These are phyloP conservation scores for Pachydiplax longipennis DNA, from an alignment of 2,888 invertebrate genomes.

Conservation along the genomic window DNA sequence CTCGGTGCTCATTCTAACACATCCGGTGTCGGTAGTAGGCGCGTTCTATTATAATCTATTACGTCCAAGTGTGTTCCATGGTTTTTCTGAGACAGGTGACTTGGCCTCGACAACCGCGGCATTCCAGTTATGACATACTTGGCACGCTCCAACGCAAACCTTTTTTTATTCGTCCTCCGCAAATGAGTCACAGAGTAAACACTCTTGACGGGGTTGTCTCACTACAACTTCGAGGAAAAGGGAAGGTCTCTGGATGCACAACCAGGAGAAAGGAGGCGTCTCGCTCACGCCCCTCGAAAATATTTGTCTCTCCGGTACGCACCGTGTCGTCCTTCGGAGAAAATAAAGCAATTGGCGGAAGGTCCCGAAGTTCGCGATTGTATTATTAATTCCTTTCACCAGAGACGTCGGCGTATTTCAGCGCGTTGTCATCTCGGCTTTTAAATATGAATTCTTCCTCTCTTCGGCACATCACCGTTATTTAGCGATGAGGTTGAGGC, in stretches of 20 bases:
- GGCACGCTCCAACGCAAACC: slow-evolving; percentile 1
- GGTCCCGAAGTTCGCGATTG: background rate
- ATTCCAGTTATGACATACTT: slow-evolving; percentile 44
- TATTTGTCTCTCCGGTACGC: background rate
- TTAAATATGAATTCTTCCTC: too few relatives aligned
- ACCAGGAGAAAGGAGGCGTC: background rate
- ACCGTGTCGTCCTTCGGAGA: background rate
- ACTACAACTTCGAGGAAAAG: background rate
- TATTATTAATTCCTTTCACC: background rate
- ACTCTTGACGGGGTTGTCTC: background rate
- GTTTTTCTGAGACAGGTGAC: slow-evolving; percentile 22
- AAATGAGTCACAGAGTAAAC: slow-evolving; percentile 36
- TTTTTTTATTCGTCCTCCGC: background rate
- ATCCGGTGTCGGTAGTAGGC: background rate
- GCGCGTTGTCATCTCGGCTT: background rate
- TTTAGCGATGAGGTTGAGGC: too few relatives aligned
- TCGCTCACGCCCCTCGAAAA: background rate
- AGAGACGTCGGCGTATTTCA: background rate
- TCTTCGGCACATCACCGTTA: too few relatives aligned
- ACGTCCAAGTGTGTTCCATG: background rate
- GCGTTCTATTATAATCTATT: slow-evolving; percentile 19
- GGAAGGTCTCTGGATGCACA: background rate
- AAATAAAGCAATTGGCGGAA: background rate
- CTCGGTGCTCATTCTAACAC: background rate
- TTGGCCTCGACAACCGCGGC: slow-evolving; percentile 19